A percentile compares a stretch with the other conserved stretches of the same genome.
These are phyloP conservation scores for Megathymus violae DNA, from an alignment of 1,140 invertebrate species.

Conservation along the genomic window DNA sequence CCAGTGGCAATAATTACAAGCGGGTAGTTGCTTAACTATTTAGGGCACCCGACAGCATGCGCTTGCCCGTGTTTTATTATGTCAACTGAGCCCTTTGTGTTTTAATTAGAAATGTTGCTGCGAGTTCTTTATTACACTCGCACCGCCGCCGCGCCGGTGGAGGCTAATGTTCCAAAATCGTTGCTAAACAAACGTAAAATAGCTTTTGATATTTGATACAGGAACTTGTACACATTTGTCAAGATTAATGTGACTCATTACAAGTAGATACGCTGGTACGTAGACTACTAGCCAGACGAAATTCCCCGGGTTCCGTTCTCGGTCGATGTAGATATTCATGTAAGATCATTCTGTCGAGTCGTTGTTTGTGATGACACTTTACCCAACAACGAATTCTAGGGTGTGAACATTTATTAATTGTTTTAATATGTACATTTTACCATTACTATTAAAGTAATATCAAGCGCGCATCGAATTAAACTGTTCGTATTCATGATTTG, in stretches of 20 bases:
- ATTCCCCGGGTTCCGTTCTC: no score
- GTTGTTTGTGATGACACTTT: no score
- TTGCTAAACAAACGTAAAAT: slow-evolving; percentile 5
- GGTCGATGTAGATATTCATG: no score
- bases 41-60: slow-evolving; percentile 52
- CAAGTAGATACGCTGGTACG: no score
- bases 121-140: slow-evolving; percentile 40
- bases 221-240: neutral
- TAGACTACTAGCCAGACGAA: neutral
- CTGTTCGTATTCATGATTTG: neutral
- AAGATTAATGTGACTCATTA: neutral
- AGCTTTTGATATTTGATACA: slow-evolving; percentile 13
- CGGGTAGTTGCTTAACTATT: slow-evolving; percentile 65
- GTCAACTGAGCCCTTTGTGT: slow-evolving; percentile 66
- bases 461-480: neutral
- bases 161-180: slow-evolving; percentile 13
- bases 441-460: no score
- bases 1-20: slow-evolving; percentile 54
- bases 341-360: no score
- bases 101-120: slow-evolving; percentile 61
- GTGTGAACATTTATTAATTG: no score
- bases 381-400: no score
- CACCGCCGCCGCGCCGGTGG: no score
- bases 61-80: slow-evolving; percentile 61
- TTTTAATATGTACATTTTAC: no score